Evolutionary conservation across 1,140 invertebrate species (phyloP).

Genomic region (Drosophila triauraria): DNA sequence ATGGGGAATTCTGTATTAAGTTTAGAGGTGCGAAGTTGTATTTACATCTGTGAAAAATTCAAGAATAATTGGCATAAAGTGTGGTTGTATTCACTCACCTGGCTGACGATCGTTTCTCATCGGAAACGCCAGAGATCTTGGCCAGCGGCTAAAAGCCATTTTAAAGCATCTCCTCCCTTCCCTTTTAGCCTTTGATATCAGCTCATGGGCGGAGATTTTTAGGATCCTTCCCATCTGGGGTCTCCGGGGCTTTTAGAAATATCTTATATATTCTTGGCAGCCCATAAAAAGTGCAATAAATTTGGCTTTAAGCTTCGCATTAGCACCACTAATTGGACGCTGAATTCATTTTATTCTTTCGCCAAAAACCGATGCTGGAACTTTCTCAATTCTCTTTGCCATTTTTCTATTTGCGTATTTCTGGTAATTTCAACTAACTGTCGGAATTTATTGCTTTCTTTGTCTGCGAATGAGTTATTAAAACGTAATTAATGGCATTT

Average conservation of each 20-base stretch:
- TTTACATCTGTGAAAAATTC: conserved; percentile 28
- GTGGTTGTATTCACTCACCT: not conserved
- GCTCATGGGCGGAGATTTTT: conserved; percentile 2
- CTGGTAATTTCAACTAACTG: conserved; percentile 48
- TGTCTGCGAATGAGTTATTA: conserved; percentile 75
- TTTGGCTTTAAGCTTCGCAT: conserved; percentile 23
- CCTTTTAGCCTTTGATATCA: not conserved
- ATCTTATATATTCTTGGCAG: conserved; percentile 21
- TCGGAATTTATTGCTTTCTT: conserved; percentile 69
- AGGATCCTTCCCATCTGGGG: conserved; percentile 2
- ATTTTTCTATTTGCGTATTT: conserved; percentile 41
- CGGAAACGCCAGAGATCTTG: conserved; percentile 15
- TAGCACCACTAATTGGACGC: conserved; percentile 41
- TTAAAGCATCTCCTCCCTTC: not conserved
- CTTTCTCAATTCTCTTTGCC: conserved; percentile 46
- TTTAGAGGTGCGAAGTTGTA: conserved; percentile 8
- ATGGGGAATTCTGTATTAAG: conserved; percentile 25
- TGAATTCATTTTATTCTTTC: conserved; percentile 37
- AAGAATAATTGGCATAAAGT: conserved; percentile 16
- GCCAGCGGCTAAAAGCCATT: not conserved
- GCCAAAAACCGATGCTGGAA: conserved; percentile 16
- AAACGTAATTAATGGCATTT: conserved; percentile 79
- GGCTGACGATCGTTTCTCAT: conserved; percentile 16
- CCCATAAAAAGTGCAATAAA: conserved; percentile 44
- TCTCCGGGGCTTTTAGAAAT: not conserved